These are phyloP conservation scores for Dendrocincla tyrannina DNA, from an alignment of 2,797 vertebrate genomes.

Conservation along the genomic window DNA sequence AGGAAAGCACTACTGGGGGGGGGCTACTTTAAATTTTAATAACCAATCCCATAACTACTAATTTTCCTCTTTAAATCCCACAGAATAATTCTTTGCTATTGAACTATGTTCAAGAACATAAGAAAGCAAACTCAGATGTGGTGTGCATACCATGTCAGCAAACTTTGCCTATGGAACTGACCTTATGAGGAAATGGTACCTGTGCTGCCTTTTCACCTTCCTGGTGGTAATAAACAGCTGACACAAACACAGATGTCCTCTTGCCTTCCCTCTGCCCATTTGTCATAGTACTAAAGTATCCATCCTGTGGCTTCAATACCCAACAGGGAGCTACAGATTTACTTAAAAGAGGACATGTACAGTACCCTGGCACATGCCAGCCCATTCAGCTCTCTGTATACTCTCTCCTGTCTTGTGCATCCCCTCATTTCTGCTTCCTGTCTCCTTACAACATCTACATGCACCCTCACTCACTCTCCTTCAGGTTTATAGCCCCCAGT, in stretches of 20 bases:
- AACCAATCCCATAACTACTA: neutral
- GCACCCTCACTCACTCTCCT: slow-evolving; percentile 69
- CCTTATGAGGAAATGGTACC: neutral
- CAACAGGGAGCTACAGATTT: slow-evolving; percentile 1
- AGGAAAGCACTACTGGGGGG: neutral
- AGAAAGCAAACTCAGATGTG: neutral
- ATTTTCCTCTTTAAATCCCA: slow-evolving; percentile 2
- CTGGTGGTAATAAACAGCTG: slow-evolving; percentile 6
- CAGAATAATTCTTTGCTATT: neutral
- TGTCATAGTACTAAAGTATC: neutral
- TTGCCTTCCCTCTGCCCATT: neutral
- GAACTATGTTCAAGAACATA: neutral
- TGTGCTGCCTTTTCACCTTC: neutral
- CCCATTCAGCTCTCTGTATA: neutral
- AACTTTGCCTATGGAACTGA: neutral
- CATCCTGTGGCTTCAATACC: slow-evolving; percentile 16
- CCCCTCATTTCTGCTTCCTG: slow-evolving; percentile 29
- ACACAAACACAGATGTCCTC: neutral
- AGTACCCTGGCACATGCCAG: neutral
- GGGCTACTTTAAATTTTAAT: neutral
- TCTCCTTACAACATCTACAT: slow-evolving; percentile 63
- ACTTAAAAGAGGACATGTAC: slow-evolving; percentile 37
- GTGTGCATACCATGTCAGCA: neutral
- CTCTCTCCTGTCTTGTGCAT: neutral
- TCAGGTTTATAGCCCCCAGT: slow-evolving; percentile 30